A percentile compares a stretch with the other conserved stretches of the same genome.
phyloP scores from a whole-genome alignment of 1,140 invertebrate genomes.

The Drosophila aff. region DNA sequence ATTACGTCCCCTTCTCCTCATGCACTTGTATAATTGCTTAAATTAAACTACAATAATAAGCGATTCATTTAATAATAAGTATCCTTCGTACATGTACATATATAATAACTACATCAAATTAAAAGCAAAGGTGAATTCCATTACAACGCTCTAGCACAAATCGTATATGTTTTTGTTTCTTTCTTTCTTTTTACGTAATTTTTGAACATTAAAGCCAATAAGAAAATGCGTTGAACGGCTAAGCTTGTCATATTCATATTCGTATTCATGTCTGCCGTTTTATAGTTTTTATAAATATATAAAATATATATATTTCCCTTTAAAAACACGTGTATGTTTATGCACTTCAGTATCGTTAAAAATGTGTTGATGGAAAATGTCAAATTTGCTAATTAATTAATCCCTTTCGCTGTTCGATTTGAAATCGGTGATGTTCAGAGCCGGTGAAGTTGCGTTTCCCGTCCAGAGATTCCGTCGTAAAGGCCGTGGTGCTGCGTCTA shows the following conservation, averaged over 20 bases:
- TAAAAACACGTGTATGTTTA: conserved; percentile 68
- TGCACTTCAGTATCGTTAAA: conserved; percentile 69
- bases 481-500: conserved; percentile 16
- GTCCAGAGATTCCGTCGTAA: not conserved
- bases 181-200: conserved; percentile 34
- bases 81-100: conserved; percentile 64
- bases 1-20: conserved; percentile 54
- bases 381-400: conserved; percentile 61
- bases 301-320: conserved; percentile 74
- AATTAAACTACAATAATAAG: conserved; percentile 84
- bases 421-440: conserved; percentile 55
- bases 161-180: conserved; percentile 12
- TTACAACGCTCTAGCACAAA: conserved; percentile 67
- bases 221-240: conserved; percentile 73
- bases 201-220: conserved; percentile 79
- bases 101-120: conserved; percentile 77
- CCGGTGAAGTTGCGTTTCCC: conserved; percentile 23
- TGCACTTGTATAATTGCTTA: conserved; percentile 80
- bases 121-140: conserved; percentile 62
- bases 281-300: conserved; percentile 81
- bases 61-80: conserved; percentile 75
- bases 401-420: conserved; percentile 41
- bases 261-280: conserved; percentile 61
- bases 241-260: conserved; percentile 67
- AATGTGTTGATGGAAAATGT: conserved; percentile 73